A percentile compares a stretch with the other conserved stretches of the same genome.
Evolutionary conservation across 1,140 invertebrate species (phyloP).

Genomic region (Hylaeus volcanicus): DNA sequence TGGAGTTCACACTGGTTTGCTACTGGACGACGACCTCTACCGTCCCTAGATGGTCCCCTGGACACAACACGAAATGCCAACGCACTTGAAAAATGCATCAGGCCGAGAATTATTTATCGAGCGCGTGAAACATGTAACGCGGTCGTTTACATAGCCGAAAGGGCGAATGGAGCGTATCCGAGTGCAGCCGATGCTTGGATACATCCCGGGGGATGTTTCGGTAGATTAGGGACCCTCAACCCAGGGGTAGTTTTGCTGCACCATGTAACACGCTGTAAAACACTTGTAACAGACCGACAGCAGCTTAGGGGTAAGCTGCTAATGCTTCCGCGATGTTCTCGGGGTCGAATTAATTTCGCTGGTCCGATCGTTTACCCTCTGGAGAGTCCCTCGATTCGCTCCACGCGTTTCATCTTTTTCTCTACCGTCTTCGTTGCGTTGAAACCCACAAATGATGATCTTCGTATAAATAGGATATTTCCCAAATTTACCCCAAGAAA

Average conservation of each 20-base stretch:
- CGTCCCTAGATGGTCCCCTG: too few relatives aligned
- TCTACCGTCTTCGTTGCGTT: neutral
- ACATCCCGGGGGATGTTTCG: slow-evolving; percentile 78
- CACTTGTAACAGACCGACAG: slow-evolving; percentile 76
- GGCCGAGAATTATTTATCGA: slow-evolving; percentile 58
- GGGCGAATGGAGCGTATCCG: slow-evolving; percentile 65
- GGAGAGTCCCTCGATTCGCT: slow-evolving; percentile 39
- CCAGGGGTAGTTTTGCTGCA: slow-evolving; percentile 66
- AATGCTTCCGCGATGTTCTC: slow-evolving; percentile 77
- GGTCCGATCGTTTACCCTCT: slow-evolving; percentile 69
- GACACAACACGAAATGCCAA: neutral
- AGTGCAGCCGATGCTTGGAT: slow-evolving; percentile 65
- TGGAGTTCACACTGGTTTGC: neutral
- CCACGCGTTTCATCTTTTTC: slow-evolving; percentile 28
- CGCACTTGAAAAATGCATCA: slow-evolving; percentile 53
- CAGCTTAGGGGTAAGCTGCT: slow-evolving; percentile 72
- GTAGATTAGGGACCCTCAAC: slow-evolving; percentile 78
- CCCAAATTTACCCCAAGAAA: too few relatives aligned
- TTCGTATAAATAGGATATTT: neutral
- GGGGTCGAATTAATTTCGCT: slow-evolving; percentile 78
- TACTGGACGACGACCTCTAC: too few relatives aligned
- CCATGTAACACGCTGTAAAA: slow-evolving; percentile 76
- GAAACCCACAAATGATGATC: neutral
- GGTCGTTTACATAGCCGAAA: slow-evolving; percentile 60
- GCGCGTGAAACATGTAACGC: slow-evolving; percentile 59